Percentiles rank a stretch among this genome's conserved stretches.
These are phyloP conservation scores for Streptopelia turtur DNA, from an alignment of 2,797 vertebrate genomes.

Conservation along the genomic window DNA sequence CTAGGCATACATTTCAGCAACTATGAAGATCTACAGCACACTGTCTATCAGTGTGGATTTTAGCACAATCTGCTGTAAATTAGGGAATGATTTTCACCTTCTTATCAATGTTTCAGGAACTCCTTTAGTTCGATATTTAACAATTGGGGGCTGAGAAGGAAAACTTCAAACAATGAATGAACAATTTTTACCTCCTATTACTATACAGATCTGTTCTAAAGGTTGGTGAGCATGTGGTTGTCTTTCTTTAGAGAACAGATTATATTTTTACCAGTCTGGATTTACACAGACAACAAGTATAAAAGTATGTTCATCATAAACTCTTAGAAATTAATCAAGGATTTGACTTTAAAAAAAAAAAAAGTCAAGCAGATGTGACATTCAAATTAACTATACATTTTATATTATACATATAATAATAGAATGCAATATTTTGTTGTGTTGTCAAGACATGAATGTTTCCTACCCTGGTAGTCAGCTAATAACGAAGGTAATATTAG, in stretches of 20 bases:
- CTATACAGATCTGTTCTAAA: neutral
- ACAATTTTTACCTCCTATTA: slow-evolving; percentile 8
- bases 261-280: neutral
- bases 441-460: neutral
- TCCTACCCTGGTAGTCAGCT: neutral
- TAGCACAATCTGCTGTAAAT: slow-evolving; percentile 71
- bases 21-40: slow-evolving; percentile 66
- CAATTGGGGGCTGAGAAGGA: slow-evolving; percentile 45
- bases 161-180: slow-evolving; percentile 42
- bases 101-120: slow-evolving; percentile 63
- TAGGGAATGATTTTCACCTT: slow-evolving; percentile 66
- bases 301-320: neutral
- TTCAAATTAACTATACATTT: neutral
- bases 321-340: neutral
- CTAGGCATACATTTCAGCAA: slow-evolving; percentile 62
- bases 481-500: slow-evolving; percentile 37
- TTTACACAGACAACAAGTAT: neutral
- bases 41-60: slow-evolving; percentile 67
- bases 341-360: neutral
- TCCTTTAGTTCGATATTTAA: slow-evolving; percentile 65
- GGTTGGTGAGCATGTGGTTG: neutral
- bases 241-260: neutral
- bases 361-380: neutral
- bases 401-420: neutral
- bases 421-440: slow-evolving; percentile 17